Evolutionary conservation across 2,888 invertebrate species (phyloP), one percentile per base, ranked within the genome.

Genomic region (Zeuzera pyrina): DNA sequence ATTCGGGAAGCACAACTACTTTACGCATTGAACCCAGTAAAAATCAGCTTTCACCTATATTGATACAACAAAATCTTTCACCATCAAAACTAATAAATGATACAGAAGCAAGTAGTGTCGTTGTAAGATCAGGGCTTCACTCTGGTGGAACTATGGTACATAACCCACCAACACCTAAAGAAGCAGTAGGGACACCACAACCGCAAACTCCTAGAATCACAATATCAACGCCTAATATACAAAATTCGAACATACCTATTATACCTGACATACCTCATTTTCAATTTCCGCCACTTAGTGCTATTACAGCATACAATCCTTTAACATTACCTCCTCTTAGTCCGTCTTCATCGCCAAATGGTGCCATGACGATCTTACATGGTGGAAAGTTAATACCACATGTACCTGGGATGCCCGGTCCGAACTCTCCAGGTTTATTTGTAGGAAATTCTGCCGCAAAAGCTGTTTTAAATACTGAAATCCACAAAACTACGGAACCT

Each of bases 331-430:
- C 87, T 12, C 86, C 86, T 7, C 57, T 87, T 14, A 74, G 74
- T 45, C 79, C 77, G 24, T 65, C 68, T 7, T 43, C 62, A 35
- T 69, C 78, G 34, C 78, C 88, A 23, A 86, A 88, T 41, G 88
- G 87, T 7, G 84, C 88, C 25, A 78, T 86, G n/a, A 87, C 86
- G 15, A 89, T 89, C 40, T 62, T 88, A 27, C 88, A 89, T 46
- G 87, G 85, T 10, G 92, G 91, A 12, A 92, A 91, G 63, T 73
- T 90, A n/a, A 91, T 94, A 54, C 91, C 93, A 1, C 91, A 92
- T 63, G 93, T 94, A 7, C 94, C 94, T 3, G 94, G 94, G 8
- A 94, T 94, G 69, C 94, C 94, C 0, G 94, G 94, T 6, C 94
- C 94, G 2, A 89, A 89, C 45, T 87, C 88, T 16, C 64, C 90